Percentiles rank a stretch among this genome's conserved stretches.
Evolutionary conservation across 2,113 vertebrate genomes (phyloP).

Genomic region (Pelusios castaneus): DNA sequence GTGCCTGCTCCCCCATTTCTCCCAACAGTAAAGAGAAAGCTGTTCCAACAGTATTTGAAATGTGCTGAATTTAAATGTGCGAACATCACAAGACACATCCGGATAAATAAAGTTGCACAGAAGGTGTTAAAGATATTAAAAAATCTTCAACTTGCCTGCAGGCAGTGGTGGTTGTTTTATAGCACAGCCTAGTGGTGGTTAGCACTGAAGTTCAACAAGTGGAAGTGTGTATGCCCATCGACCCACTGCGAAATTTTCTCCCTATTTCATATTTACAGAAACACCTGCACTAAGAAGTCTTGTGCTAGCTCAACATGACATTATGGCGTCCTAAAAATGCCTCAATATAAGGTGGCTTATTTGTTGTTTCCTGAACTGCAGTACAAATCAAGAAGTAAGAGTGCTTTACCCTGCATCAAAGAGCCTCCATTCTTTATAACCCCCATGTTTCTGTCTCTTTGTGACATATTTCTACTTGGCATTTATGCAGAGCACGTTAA

Average conservation of each 20-base stretch:
- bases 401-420: not conserved
- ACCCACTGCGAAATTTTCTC: not conserved
- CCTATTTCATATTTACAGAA: not conserved
- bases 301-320: not conserved
- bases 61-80: not conserved
- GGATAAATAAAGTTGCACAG: not conserved
- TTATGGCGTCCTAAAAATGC: not conserved
- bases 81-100: not conserved
- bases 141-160: fast-evolving
- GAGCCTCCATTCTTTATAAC: not conserved
- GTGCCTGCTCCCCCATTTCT: not conserved
- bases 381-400: fast-evolving
- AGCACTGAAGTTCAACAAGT: fast-evolving
- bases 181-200: fast-evolving
- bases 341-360: fast-evolving
- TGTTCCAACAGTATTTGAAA: not conserved
- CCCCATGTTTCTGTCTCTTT: not conserved
- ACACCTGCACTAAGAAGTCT: not conserved
- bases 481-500: not conserved
- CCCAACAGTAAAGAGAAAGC: not conserved
- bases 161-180: not conserved
- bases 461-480: not conserved
- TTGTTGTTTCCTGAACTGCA: not conserved
- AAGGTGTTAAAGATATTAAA: not conserved
- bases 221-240: fast-evolving